Percentiles rank a stretch among this genome's conserved stretches.
Evolutionary conservation across 2,888 invertebrate species (phyloP).

Genomic region (Lycaena phlaeas): DNA sequence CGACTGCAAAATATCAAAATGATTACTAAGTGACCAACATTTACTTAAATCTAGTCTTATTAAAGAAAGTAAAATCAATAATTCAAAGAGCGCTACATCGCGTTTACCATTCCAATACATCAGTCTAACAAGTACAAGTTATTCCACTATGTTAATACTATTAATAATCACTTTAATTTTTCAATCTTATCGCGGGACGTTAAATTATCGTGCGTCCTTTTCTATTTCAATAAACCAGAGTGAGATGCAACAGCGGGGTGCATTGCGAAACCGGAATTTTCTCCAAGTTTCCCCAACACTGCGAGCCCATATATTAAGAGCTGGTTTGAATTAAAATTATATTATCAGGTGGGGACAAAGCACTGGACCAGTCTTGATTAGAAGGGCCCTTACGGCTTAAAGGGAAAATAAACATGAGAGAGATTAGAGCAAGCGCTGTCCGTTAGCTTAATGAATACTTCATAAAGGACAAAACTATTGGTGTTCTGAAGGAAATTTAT

Average conservation of each 20-base stretch:
- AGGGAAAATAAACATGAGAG: background rate
- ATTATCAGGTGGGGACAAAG: conserved; percentile 3
- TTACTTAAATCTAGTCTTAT: no score
- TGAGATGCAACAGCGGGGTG: background rate
- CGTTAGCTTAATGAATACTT: no score
- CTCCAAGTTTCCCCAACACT: background rate
- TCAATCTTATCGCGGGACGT: background rate
- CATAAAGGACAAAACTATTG: no score
- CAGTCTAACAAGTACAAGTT: background rate
- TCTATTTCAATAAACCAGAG: conserved; percentile 1
- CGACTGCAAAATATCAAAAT: no score
- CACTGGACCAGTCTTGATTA: conserved; percentile 3
- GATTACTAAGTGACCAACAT: no score
- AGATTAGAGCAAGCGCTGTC: no score
- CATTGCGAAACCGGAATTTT: background rate
- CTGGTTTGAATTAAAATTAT: background rate
- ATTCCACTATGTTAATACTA: background rate
- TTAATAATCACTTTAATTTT: background rate
- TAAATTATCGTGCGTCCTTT: background rate
- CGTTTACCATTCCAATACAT: conserved; percentile 6
- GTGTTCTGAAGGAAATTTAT: no score
- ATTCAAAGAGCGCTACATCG: background rate
- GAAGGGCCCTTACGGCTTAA: background rate
- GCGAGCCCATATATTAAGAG: background rate
- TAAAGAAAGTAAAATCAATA: no score